Evolutionary conservation across 2,888 invertebrate species (phyloP).

Genomic region (Nymphalis c-album): DNA sequence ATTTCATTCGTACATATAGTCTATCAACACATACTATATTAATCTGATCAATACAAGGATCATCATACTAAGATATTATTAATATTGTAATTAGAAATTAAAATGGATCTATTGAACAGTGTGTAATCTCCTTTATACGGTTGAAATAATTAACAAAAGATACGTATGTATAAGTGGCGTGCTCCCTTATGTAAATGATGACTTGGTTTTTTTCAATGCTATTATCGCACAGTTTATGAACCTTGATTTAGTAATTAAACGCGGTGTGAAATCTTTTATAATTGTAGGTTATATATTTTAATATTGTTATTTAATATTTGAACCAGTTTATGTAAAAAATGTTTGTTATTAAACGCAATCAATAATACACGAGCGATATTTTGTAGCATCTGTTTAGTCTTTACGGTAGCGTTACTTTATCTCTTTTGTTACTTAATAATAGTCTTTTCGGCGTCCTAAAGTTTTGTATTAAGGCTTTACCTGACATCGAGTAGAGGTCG

Average conservation of each 20-base stretch:
- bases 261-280: slow-evolving; percentile 41
- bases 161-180: slow-evolving; percentile 67
- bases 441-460: slow-evolving; percentile 37
- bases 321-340: not conserved
- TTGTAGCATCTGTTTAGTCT: not conserved
- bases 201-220: slow-evolving; percentile 51
- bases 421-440: slow-evolving; percentile 17
- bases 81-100: not conserved
- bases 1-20: too few species aligned
- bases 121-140: slow-evolving; percentile 17
- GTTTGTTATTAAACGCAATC: too few species aligned
- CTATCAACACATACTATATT: too few species aligned
- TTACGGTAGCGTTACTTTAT: slow-evolving; percentile 4
- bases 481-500: slow-evolving; percentile 42
- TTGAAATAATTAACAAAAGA: slow-evolving; percentile 61
- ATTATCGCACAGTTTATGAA: slow-evolving; percentile 55
- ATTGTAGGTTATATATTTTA: slow-evolving; percentile 3
- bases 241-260: slow-evolving; percentile 65
- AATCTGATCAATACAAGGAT: too few species aligned
- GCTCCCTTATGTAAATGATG: slow-evolving; percentile 66
- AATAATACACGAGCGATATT: not conserved
- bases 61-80: too few species aligned
- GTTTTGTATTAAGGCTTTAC: slow-evolving; percentile 44
- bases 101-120: not conserved
- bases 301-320: not conserved